Evolutionary conservation across 2,113 vertebrate species (phyloP).

Genomic region (Saccopteryx bilineata): DNA sequence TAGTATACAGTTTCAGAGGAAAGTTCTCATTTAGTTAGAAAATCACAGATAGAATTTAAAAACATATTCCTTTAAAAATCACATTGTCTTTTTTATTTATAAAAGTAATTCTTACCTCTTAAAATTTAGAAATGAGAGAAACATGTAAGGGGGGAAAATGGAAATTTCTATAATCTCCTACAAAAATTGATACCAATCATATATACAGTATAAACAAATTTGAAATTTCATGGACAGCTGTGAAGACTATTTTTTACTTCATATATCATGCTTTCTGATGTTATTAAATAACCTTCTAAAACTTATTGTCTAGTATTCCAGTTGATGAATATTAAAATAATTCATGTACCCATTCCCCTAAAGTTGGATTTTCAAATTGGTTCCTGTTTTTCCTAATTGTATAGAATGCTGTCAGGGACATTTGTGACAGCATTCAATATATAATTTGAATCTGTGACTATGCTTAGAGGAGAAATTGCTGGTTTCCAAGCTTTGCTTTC

Average conservation of each 20-base stretch:
- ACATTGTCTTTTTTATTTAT: constrained; percentile 21
- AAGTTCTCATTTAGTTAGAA: background rate
- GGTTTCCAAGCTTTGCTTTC: background rate
- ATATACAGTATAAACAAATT: background rate
- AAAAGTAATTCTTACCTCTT: constrained; percentile 10
- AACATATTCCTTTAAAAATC: background rate
- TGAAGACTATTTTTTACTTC: background rate
- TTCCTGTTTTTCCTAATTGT: background rate
- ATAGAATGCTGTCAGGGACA: background rate
- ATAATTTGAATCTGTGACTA: background rate
- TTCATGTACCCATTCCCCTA: background rate
- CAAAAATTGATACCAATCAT: background rate
- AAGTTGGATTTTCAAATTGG: background rate
- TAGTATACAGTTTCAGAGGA: background rate
- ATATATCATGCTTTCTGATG: background rate
- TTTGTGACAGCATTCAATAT: background rate
- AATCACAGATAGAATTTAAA: background rate
- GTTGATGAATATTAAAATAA: background rate
- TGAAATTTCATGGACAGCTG: background rate
- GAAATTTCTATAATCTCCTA: background rate
- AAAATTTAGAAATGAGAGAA: background rate
- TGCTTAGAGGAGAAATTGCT: background rate
- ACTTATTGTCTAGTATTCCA: background rate
- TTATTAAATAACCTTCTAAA: background rate
- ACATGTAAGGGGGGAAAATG: background rate